Conservation (phyloP, 1,140 invertebrate genomes). For the Hylyphantes graminicola region DNA sequence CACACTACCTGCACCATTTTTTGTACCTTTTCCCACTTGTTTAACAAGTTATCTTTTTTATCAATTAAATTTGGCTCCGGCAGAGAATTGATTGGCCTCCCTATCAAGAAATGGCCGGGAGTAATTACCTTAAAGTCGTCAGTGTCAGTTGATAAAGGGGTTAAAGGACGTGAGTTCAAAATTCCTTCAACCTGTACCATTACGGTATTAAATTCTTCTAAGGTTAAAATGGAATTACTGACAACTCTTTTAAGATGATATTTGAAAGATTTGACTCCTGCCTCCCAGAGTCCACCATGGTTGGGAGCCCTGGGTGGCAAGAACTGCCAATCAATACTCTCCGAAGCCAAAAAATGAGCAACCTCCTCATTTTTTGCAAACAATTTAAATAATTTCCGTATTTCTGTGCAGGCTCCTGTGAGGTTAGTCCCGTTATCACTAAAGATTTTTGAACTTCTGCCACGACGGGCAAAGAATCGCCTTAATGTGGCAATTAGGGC, state of each 20-base stretch:
- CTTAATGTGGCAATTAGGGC: neutral
- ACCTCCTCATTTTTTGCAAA: neutral
- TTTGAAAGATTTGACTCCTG: constrained; percentile 12
- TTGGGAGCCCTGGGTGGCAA: constrained; percentile 58
- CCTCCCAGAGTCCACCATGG: constrained; percentile 13
- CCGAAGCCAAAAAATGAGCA: neutral
- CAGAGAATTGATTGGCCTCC: neutral
- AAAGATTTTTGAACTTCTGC: neutral
- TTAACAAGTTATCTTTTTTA: neutral
- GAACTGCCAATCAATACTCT: constrained; percentile 40
- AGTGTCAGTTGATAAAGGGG: constrained; percentile 63
- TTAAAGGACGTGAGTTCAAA: constrained; percentile 65
- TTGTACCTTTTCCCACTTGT: constrained; percentile 28
- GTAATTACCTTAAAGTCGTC: constrained; percentile 64
- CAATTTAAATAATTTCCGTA: neutral
- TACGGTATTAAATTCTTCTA: constrained; percentile 64
- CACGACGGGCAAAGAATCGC: neutral
- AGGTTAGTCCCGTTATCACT: neutral
- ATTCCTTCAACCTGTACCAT: constrained; percentile 64
- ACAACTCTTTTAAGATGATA: constrained; percentile 34
- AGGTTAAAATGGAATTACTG: constrained; percentile 45
- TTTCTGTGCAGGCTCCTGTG: neutral
- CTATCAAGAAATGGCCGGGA: constrained; percentile 62
- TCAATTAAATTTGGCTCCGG: neutral
- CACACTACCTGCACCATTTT: neutral